phyloP scores from a whole-genome alignment of 2,797 vertebrate genomes.

The Spheniscus humboldti region DNA sequence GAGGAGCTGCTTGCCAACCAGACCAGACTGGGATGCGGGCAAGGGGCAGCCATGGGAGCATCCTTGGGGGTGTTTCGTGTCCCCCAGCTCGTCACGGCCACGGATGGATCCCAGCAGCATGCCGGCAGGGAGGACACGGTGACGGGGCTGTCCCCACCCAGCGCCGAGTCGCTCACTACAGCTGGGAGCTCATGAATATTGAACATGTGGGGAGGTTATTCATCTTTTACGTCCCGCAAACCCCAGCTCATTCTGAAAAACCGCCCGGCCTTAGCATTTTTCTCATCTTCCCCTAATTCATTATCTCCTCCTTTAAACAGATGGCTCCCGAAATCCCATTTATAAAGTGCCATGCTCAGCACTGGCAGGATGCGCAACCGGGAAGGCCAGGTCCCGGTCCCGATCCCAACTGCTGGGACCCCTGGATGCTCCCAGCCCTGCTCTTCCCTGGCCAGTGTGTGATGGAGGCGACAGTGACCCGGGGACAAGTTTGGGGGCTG shows the following conservation, averaged over 20 bases:
- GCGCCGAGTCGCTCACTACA: neutral
- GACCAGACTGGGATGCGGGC: neutral
- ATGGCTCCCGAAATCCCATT: slow-evolving; percentile 48
- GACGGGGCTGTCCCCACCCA: slow-evolving; percentile 42
- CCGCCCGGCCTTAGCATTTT: slow-evolving; percentile 52
- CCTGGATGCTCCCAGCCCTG: neutral
- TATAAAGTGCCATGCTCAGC: neutral
- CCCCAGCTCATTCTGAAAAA: slow-evolving; percentile 56
- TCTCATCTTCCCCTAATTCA: slow-evolving; percentile 57
- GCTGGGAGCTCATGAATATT: slow-evolving; percentile 65
- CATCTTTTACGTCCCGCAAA: slow-evolving; percentile 54
- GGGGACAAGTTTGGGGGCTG: neutral
- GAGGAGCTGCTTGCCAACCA: neutral
- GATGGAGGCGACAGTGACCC: neutral
- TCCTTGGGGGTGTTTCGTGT: neutral
- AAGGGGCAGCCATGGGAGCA: fast-evolving
- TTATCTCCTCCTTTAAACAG: slow-evolving; percentile 58
- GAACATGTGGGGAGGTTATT: slow-evolving; percentile 57
- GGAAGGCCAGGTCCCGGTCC: fast-evolving
- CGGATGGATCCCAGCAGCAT: neutral
- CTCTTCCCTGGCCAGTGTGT: fast-evolving
- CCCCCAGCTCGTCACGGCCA: neutral
- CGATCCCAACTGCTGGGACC: fast-evolving
- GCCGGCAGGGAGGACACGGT: neutral
- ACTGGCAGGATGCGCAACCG: neutral